Conservation (phyloP, 2,797 vertebrate genomes). For the Cyprinodon diabolis region DNA sequence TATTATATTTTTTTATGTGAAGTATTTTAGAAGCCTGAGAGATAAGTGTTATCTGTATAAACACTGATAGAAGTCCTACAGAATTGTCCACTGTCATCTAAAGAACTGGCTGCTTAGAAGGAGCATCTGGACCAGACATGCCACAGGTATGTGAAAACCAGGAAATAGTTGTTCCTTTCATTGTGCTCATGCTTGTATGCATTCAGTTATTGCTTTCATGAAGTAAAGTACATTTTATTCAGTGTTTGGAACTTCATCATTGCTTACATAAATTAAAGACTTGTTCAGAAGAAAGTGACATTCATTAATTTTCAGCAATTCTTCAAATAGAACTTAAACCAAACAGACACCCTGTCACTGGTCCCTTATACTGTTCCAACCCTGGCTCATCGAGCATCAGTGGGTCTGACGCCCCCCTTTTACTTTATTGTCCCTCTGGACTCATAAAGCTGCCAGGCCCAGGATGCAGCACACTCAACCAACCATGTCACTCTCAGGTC, state of each 20-base stretch:
- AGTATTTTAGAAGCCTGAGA: constrained; percentile 36
- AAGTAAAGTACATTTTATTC: neutral
- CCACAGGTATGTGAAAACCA: constrained; percentile 60
- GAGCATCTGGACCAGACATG: constrained; percentile 72
- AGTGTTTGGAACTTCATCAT: neutral
- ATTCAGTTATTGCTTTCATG: constrained; percentile 2
- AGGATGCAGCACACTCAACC: constrained; percentile 57
- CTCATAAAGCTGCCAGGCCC: constrained; percentile 72
- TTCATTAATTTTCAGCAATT: constrained; percentile 21
- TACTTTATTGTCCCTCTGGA: constrained; percentile 62
- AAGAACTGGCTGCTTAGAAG: constrained; percentile 72
- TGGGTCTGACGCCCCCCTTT: constrained; percentile 38
- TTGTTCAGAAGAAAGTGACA: constrained; percentile 1
- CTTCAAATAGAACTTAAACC: constrained; percentile 63
- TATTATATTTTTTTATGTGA: constrained; percentile 24
- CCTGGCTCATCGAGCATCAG: constrained; percentile 46
- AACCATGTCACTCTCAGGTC: constrained; percentile 52
- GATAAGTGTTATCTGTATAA: constrained; percentile 74
- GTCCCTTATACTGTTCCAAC: constrained; percentile 68
- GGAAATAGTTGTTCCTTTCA: constrained; percentile 57
- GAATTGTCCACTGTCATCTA: constrained; percentile 71
- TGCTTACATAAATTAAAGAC: constrained; percentile 1
- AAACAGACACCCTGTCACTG: constrained; percentile 68
- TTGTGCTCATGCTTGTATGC: neutral
- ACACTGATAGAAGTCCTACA: constrained; percentile 77